Base-by-base conservation (phyloP, 2,797 vertebrate genomes). In the Chloroceryle inda region DNA sequence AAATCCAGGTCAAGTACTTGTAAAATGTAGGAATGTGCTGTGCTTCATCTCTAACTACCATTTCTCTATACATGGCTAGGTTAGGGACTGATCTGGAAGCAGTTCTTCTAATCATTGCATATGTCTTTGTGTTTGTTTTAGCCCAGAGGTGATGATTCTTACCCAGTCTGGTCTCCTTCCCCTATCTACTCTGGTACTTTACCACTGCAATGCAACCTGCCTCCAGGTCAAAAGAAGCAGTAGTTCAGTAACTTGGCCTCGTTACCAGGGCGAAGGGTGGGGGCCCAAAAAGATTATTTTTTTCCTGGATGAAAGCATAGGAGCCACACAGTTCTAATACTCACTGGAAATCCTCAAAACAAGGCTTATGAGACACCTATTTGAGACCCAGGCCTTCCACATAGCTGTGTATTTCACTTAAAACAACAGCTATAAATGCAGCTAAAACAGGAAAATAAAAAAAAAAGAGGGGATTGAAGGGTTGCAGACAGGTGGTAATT, bases 311-410 rank as follows among this genome's bases (percentile, higher is more conserved):
- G 33, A 75, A 95, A 85, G 62, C 29, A 59, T 29, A 29, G 59
- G 35, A 26, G n/a, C 20, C 62, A 59, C 31, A 67, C n/a, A 81
- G 18, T 31, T 66, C 31, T 78, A 82, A 66, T 62, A 59, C 47
- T 85, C 68, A 45, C 62, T 86, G 62, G 35, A 90, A 92, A 90
- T 66, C 40, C 89, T 92, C 64, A 81, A 68, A 92, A 86, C 53
- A 69, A 80, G n/a, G 29, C 49, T 88, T 82, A 92, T 63, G 50
- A 31, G 31, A 83, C 91, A 58, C 33, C 62, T 76, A 87, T 89
- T 24, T 38, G 68, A 80, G 33, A 50, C 15, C 31, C n/a, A 72
- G 72, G n/a, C 68, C 29, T 85, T 85, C n/a, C 29, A 18, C 24
- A 53, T 5, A 58, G 59, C 59, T 59, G 33, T 33, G 22, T 42